phyloP scores from a whole-genome alignment of 2,113 vertebrate genomes.

The Chlamydotis undulata region DNA sequence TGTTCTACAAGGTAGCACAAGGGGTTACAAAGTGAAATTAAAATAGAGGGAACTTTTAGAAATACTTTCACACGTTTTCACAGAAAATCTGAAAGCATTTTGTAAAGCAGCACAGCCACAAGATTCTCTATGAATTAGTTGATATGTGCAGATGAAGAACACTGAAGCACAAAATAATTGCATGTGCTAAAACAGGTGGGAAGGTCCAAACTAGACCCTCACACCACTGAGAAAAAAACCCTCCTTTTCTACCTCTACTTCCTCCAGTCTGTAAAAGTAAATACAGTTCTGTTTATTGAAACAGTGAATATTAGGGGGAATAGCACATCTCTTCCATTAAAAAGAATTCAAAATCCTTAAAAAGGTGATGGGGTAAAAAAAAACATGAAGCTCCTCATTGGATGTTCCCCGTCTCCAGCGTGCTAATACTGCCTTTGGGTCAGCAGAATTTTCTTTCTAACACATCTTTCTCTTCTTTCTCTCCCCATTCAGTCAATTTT shows the following conservation, averaged over 20 bases:
- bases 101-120: not conserved
- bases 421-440: not conserved
- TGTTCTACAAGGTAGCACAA: not conserved
- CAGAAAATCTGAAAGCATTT: not conserved
- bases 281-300: not conserved
- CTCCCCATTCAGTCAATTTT: slow-evolving; percentile 84
- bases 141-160: not conserved
- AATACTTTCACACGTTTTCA: not conserved
- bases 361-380: not conserved
- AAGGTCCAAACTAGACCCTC: not conserved
- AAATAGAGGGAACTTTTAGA: not conserved
- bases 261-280: not conserved
- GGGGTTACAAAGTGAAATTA: not conserved
- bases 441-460: not conserved
- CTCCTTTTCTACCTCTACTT: not conserved
- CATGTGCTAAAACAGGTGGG: too few species aligned
- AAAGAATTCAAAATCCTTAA: not conserved
- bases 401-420: not conserved
- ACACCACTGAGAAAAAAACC: not conserved
- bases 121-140: not conserved
- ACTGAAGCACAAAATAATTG: not conserved
- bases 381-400: not conserved
- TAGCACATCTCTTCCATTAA: not conserved
- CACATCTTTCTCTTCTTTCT: not conserved
- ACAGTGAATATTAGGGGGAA: not conserved